Evolutionary conservation across 1,140 invertebrate species (phyloP).

Genomic region (Tetramorium parvispinum): DNA sequence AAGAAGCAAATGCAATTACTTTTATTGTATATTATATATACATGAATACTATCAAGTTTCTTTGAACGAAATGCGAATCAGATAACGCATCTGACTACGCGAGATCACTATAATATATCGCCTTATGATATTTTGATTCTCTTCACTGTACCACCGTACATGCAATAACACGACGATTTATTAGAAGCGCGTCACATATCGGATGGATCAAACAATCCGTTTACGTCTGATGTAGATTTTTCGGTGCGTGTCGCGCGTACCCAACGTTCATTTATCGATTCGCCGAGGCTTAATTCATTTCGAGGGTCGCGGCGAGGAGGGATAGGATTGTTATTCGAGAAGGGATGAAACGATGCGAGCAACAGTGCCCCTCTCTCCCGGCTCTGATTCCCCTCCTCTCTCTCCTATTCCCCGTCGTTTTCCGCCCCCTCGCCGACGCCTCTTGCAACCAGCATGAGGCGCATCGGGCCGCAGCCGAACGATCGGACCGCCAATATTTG

Average conservation of each 20-base stretch:
- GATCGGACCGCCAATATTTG: slow-evolving; percentile 82
- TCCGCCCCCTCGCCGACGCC: background rate
- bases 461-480: slow-evolving; percentile 72
- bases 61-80: background rate
- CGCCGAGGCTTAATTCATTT: slow-evolving; percentile 72
- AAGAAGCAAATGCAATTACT: background rate
- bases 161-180: slow-evolving; percentile 49
- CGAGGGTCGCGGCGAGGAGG: slow-evolving; percentile 46
- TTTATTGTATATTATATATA: background rate
- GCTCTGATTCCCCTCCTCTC: background rate
- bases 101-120: slow-evolving; percentile 46
- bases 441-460: slow-evolving; percentile 68
- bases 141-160: background rate
- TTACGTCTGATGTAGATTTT: slow-evolving; percentile 61
- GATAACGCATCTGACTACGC: background rate
- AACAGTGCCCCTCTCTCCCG: slow-evolving; percentile 72
- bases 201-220: slow-evolving; percentile 60
- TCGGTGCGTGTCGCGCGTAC: slow-evolving; percentile 41
- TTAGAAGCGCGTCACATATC: slow-evolving; percentile 52
- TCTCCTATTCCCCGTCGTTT: background rate
- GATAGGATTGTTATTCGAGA: slow-evolving; percentile 74
- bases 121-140: slow-evolving; percentile 32
- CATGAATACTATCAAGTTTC: background rate
- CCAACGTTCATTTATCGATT: slow-evolving; percentile 72
- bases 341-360: slow-evolving; percentile 74